Base-by-base conservation (phyloP, 2,797 vertebrate species). In the Betta splendens region DNA sequence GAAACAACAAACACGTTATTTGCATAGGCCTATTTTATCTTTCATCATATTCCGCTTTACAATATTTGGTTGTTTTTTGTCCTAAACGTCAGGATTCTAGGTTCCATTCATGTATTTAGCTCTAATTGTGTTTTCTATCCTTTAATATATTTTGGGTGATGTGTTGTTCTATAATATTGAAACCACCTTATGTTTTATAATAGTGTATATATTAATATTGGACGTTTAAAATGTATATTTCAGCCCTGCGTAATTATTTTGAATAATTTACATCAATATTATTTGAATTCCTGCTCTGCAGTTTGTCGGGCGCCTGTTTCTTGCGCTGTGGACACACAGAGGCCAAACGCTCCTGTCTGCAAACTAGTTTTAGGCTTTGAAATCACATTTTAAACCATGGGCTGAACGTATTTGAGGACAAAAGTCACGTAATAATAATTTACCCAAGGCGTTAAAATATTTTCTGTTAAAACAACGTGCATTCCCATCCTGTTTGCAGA, bases 401-500 rank as follows among this genome's bases (percentile, higher is more conserved):
- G 36, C 9, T 2, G 5, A 29, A 5, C n/a, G 1, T 17, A 12
- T 28, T 60, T 10, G 1, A 11, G 48, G 60, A 44, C 52, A 29
- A 46, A 20, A 52, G 20, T 8, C 15, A 25, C 12, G 32, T 6
- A 21, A 18, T n/a, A 22, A 21, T 7, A 33, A 48, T 64, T 38
- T 6, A 8, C 3, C 26, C 12, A 42, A 18, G 2, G 21, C 9
- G 1, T 57, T 26, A 2, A 50, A 68, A 51, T 9, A 7, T 12
- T 16, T 36, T 7, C 36, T 15, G 15, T 4, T 16, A 36, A 16
- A 8, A 16, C 36, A 36, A 16, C 16, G 9, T 36, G 3, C 58
- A 25, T 63, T 73, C 17, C 22, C 32, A 45, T 83, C 56, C 65
- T 66, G 56, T 7, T 84, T 85, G 64, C 88, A 93, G 92, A 90